Evolutionary conservation across 2,797 vertebrate species (phyloP), one percentile per base, ranked within the genome.

Genomic region (Nannoperca australis): DNA sequence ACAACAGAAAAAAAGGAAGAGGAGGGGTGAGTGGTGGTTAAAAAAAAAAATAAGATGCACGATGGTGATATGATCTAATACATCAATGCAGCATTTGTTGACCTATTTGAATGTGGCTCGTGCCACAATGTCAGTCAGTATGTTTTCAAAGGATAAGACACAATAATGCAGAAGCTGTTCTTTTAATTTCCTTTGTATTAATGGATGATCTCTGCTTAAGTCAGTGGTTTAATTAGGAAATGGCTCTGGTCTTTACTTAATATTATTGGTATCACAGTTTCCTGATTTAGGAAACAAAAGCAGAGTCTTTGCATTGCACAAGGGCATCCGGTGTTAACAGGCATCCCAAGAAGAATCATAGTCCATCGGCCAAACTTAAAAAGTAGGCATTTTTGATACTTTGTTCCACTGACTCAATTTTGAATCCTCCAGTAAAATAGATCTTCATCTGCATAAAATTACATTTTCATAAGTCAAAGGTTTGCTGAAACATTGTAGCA

Each of bases 181-280:
- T 87, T 92, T 94, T 95, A 73, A 85, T 93, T 92, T 89, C 72
- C 81, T 90, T 91, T 91, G 86, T 89, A 74, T 88, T 81, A 77
- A 61, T 89, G 89, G 91, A 92, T 93, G 89, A 94, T 89, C 91
- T 90, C 83, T 32, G 79, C 82, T 93, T 88, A 91, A 92, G 82
- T 88, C 82, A 24, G 62, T 75, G 84, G n/a, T 93, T 93, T 91
- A 89, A 93, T 93, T 91, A 88, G 82, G 83, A 91, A 89, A 85
- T 87, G 82, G 82, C 62, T 69, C 6, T 34, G 65, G 84, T 88
- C 56, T 47, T 61, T 53, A 44, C 50, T 79, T 14, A n/a, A 40
- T 76, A 45, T 68, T 68, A 45, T 40, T 59, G 42, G 50, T 71
- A 61, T 71, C 40, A 8, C 32, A 47, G n/a, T 81, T 82, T 77